phyloP scores from a whole-genome alignment of 2,113 vertebrate genomes.

The Solea senegalensis region DNA sequence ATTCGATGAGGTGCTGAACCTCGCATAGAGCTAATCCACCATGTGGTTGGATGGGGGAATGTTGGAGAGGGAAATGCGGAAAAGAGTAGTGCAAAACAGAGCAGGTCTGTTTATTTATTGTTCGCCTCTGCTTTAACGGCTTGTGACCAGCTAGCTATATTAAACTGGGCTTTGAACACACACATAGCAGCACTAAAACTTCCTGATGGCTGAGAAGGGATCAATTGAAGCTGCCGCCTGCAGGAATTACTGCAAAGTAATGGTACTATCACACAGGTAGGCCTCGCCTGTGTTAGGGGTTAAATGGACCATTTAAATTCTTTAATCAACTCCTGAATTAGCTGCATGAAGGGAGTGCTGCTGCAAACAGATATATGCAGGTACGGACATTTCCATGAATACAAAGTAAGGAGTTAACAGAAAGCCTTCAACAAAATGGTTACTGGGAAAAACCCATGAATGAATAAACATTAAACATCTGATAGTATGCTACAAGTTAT shows the following conservation, averaged over 20 bases:
- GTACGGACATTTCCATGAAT: constrained; percentile 50
- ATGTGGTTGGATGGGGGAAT: constrained; percentile 21
- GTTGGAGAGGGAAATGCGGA: constrained; percentile 16
- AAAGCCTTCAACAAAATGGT: constrained; percentile 12
- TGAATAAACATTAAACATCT: background rate
- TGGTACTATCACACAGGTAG: constrained; percentile 72
- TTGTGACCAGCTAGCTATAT: constrained; percentile 82
- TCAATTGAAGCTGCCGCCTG: constrained; percentile 77
- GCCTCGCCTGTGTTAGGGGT: constrained; percentile 67
- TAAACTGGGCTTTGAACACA: constrained; percentile 86
- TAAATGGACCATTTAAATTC: constrained; percentile 80
- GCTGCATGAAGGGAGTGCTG: constrained; percentile 59
- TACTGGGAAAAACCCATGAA: background rate
- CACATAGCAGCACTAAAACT: constrained; percentile 83
- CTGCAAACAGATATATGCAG: constrained; percentile 35
- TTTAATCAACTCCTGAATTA: constrained; percentile 81
- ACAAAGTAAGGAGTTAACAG: constrained; percentile 50
- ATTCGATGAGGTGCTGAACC: constrained; percentile 15
- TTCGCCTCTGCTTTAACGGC: constrained; percentile 76
- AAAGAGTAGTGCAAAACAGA: constrained; percentile 29
- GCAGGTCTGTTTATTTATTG: constrained; percentile 81
- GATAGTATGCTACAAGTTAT: background rate
- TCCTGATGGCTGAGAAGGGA: constrained; percentile 78
- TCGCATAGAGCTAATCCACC: constrained; percentile 19
- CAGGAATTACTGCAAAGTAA: constrained; percentile 80